phyloP scores from a whole-genome alignment of 2,797 vertebrate genomes.

The Apodemus agrarius region DNA sequence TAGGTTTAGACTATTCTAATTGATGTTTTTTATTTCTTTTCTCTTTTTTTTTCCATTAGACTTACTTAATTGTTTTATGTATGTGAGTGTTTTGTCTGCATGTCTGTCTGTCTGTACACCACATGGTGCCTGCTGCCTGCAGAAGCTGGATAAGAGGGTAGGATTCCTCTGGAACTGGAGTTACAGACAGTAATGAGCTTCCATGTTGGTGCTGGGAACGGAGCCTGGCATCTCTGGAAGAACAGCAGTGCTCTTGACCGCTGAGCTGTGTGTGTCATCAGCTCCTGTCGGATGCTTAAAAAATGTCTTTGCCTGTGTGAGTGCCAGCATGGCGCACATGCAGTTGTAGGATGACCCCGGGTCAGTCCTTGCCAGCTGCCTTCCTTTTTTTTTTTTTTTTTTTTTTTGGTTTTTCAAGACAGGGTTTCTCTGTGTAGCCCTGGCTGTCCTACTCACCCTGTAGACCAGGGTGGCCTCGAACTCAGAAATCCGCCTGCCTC shows the following conservation, averaged over 20 bases:
- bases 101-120: background rate
- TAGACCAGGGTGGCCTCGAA: too few species aligned
- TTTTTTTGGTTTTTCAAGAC: too few species aligned
- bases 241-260: background rate
- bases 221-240: background rate
- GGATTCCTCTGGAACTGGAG: background rate
- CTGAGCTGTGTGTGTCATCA: background rate
- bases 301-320: background rate
- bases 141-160: background rate
- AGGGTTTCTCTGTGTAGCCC: too few species aligned
- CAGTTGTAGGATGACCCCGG: background rate
- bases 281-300: background rate
- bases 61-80: background rate
- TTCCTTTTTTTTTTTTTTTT: background rate
- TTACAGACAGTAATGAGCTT: background rate
- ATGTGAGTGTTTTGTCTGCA: background rate
- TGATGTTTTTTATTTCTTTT: slow-evolving; percentile 43
- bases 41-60: background rate
- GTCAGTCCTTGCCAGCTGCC: too few species aligned
- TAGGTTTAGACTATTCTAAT: background rate
- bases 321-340: background rate
- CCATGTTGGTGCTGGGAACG: background rate
- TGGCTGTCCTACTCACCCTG: too few species aligned
- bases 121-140: background rate
- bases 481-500: too few species aligned